These are phyloP conservation scores for Crotalus horridus DNA, from an alignment of 2,113 vertebrate species.

Conservation along the genomic window DNA sequence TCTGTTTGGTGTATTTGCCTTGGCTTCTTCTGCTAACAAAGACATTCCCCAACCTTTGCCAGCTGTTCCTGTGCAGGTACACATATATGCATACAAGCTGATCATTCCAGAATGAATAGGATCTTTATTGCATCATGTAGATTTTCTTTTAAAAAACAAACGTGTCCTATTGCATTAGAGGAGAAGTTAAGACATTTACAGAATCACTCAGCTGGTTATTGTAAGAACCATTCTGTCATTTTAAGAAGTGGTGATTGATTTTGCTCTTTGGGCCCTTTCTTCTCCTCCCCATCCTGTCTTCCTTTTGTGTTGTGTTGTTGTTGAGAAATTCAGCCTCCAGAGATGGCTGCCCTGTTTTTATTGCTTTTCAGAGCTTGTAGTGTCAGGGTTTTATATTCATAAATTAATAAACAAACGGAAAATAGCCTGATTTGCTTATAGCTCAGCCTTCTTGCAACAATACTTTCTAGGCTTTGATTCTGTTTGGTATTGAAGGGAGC, in stretches of 20 bases:
- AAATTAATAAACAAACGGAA: neutral
- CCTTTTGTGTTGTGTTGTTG: neutral
- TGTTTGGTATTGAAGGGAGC: neutral
- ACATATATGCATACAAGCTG: neutral
- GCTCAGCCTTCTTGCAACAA: neutral
- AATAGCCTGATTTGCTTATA: neutral
- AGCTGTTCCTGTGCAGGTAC: neutral
- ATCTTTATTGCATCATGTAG: neutral
- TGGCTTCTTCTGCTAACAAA: neutral
- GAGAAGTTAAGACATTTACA: neutral
- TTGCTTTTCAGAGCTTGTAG: neutral
- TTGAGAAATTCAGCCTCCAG: neutral
- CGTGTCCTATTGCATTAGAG: neutral
- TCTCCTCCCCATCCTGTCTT: neutral
- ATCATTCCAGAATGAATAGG: neutral
- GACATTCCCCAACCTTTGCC: neutral
- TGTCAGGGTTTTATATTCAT: neutral
- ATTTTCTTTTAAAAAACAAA: neutral
- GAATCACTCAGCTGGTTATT: neutral
- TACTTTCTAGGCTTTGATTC: neutral
- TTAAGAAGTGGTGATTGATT: neutral
- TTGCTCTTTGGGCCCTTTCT: neutral
- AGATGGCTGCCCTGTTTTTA: neutral
- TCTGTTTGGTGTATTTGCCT: too few species aligned
- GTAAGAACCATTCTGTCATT: neutral